Evolutionary conservation across 2,797 vertebrate species (phyloP).

Genomic region (Tapirus indicus): DNA sequence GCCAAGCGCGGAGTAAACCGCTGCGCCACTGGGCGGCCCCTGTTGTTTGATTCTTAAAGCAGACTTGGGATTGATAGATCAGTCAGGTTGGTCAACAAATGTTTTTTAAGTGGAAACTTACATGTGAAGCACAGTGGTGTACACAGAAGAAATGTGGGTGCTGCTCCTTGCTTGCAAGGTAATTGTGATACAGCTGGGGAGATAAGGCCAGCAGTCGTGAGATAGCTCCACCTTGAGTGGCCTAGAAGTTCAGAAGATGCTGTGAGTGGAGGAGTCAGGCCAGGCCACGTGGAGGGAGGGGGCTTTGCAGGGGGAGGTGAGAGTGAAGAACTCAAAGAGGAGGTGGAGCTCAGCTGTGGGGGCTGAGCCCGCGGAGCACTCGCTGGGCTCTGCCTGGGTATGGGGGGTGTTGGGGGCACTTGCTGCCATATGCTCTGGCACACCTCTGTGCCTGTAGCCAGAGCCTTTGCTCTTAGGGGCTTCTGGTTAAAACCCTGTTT

Average conservation of each 20-base stretch:
- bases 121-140: neutral
- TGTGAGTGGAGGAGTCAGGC: rapidly evolving
- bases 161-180: neutral
- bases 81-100: neutral
- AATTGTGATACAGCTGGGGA: neutral
- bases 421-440: neutral
- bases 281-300: neutral
- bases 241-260: neutral
- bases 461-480: neutral
- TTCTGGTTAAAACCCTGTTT: neutral
- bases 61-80: neutral
- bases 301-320: neutral
- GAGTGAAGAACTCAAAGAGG: neutral
- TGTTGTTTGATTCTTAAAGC: neutral
- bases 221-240: neutral
- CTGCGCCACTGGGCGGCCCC: too few relatives aligned
- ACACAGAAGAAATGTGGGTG: neutral
- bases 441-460: too few relatives aligned
- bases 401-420: neutral
- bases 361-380: neutral
- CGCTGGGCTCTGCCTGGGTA: neutral
- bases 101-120: neutral
- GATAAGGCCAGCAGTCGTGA: neutral
- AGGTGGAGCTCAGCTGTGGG: neutral
- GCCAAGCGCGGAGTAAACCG: too few relatives aligned